Evolutionary conservation across 2,113 vertebrate species (phyloP).

Genomic region (Rhinopomastus cyanomelas): DNA sequence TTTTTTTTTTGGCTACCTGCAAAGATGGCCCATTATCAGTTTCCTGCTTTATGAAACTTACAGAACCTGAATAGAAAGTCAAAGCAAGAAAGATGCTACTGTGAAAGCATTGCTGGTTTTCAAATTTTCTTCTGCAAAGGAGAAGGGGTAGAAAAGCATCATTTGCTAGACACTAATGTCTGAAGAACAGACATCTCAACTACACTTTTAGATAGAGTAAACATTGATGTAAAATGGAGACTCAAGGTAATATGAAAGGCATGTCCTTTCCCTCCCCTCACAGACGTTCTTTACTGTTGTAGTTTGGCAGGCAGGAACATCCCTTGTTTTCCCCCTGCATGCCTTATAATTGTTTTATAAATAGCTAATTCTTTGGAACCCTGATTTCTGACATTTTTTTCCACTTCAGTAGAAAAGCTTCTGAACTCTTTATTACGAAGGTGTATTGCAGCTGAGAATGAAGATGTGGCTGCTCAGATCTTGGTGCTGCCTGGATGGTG

Average conservation of each 20-base stretch:
- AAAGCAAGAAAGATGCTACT: constrained; percentile 44
- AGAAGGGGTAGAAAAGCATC: neutral
- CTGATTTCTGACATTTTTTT: neutral
- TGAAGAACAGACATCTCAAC: constrained; percentile 4
- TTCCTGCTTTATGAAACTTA: constrained; percentile 38
- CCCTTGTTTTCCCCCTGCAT: fast-evolving
- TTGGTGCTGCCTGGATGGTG: neutral
- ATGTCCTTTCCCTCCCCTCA: neutral
- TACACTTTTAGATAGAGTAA: constrained; percentile 23
- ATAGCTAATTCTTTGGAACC: neutral
- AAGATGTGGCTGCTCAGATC: neutral
- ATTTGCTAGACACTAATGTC: constrained; percentile 29
- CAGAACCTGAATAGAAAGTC: constrained; percentile 28
- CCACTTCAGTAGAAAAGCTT: neutral
- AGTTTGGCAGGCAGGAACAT: neutral
- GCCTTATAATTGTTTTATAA: neutral
- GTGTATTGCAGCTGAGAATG: neutral
- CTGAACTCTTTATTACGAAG: neutral
- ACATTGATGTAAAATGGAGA: neutral
- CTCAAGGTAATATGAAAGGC: neutral
- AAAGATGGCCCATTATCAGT: constrained; percentile 37
- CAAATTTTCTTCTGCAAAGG: neutral
- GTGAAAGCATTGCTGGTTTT: constrained; percentile 14
- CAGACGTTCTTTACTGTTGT: neutral
- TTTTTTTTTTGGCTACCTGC: constrained; percentile 46